Evolutionary conservation across 64 coral and sea anemone species (phyloP).

Genomic region (Anthopleura sola): DNA sequence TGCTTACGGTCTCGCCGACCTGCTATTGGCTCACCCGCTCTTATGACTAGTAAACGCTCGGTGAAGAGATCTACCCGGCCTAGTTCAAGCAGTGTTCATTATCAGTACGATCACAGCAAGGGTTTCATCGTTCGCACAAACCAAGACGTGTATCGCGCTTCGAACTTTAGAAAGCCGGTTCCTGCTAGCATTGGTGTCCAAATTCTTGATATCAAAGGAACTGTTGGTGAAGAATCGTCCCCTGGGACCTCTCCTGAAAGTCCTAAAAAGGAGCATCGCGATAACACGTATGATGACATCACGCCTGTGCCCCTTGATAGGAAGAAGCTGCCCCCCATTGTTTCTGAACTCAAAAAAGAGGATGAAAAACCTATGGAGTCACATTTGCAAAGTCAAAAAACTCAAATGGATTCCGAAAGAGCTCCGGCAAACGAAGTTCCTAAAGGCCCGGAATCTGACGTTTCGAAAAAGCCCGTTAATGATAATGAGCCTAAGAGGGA

Average conservation of each 20-base stretch:
- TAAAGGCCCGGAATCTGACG: not conserved
- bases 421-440: not conserved
- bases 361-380: not conserved
- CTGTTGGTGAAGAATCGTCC: not conserved
- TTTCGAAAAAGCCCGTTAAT: not conserved
- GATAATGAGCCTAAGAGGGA: not conserved
- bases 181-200: not conserved
- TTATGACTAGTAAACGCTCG: not conserved
- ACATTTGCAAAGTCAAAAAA: not conserved
- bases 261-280: not conserved
- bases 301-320: not conserved
- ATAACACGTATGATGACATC: not conserved
- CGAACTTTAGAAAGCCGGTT: not conserved
- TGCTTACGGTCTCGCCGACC: not conserved
- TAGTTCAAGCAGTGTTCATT: not conserved
- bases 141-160: not conserved
- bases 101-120: not conserved
- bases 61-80: not conserved
- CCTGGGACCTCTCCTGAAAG: not conserved
- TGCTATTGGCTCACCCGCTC: not conserved
- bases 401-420: not conserved
- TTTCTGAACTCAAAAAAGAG: not conserved
- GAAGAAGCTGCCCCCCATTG: not conserved
- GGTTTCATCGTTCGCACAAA: not conserved
- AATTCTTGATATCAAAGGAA: not conserved